Conservation (phyloP, 2,888 invertebrate genomes). For the Pyrocoelia pectoralis region DNA sequence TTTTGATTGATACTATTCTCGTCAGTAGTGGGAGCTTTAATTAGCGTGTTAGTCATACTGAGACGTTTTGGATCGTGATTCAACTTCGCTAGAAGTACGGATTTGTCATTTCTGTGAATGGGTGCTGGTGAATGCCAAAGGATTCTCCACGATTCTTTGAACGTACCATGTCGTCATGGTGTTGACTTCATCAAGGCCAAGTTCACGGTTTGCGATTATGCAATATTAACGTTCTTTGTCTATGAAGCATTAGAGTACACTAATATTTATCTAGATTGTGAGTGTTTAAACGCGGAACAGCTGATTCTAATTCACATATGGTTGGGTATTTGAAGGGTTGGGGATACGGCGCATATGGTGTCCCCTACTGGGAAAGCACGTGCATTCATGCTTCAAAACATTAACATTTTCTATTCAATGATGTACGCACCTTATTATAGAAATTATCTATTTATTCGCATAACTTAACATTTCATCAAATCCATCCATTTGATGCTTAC, state of each 20-base stretch:
- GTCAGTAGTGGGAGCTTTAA: background rate
- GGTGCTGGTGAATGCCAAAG: slow-evolving; percentile 22
- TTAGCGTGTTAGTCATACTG: slow-evolving; percentile 24
- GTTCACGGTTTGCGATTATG: slow-evolving; percentile 39
- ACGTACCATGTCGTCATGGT: slow-evolving; percentile 34
- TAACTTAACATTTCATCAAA: background rate
- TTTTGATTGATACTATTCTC: background rate
- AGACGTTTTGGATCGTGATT: slow-evolving; percentile 10
- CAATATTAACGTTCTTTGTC: slow-evolving; percentile 34
- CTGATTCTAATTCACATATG: slow-evolving; percentile 18
- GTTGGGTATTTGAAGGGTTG: slow-evolving; percentile 12
- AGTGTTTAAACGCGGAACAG: slow-evolving; percentile 12
- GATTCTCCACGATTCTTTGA: slow-evolving; percentile 34
- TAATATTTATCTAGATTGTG: background rate
- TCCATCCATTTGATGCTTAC: background rate
- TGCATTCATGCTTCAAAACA: slow-evolving; percentile 7
- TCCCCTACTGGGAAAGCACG: slow-evolving; percentile 29
- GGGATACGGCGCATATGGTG: slow-evolving; percentile 20
- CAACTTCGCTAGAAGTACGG: slow-evolving; percentile 16
- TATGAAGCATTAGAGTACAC: slow-evolving; percentile 23
- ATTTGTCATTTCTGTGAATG: slow-evolving; percentile 16
- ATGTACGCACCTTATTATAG: background rate
- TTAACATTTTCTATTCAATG: background rate
- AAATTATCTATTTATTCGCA: background rate
- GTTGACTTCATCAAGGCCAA: slow-evolving; percentile 39